phyloP scores from a whole-genome alignment of 1,140 invertebrate species.

The Eciton burchellii region DNA sequence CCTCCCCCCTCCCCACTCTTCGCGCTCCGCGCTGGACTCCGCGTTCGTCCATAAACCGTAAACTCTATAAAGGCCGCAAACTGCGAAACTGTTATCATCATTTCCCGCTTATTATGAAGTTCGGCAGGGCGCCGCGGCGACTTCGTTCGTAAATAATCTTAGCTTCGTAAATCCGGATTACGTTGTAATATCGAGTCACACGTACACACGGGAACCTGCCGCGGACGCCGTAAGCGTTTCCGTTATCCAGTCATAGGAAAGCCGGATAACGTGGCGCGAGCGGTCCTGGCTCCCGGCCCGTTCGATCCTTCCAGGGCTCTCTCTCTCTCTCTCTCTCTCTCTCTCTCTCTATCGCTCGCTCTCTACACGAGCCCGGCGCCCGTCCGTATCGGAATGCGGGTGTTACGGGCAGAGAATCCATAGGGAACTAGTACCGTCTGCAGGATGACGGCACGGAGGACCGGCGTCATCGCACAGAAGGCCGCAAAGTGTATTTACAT shows the following conservation, averaged over 20 bases:
- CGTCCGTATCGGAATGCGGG: constrained; percentile 49
- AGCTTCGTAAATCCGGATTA: constrained; percentile 33
- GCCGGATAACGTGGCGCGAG: constrained; percentile 35
- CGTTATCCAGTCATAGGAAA: constrained; percentile 56
- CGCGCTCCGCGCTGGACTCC: too few species aligned
- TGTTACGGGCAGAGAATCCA: constrained; percentile 64
- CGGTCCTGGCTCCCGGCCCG: constrained; percentile 9
- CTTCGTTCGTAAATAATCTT: constrained; percentile 37
- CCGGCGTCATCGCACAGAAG: constrained; percentile 59
- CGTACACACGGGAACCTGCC: background rate
- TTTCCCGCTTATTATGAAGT: background rate
- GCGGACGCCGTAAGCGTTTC: constrained; percentile 31
- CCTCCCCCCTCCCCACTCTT: too few species aligned
- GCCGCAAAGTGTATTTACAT: constrained; percentile 80
- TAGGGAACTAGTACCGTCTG: constrained; percentile 60
- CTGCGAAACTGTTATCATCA: background rate
- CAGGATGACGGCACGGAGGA: constrained; percentile 32
- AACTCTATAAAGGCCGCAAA: too few species aligned
- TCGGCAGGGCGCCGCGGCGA: background rate
- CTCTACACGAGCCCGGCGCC: constrained; percentile 13
- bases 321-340: too few species aligned
- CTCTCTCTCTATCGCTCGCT: too few species aligned
- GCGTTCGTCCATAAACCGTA: too few species aligned
- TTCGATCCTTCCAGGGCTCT: constrained; percentile 58
- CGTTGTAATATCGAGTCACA: constrained; percentile 45